A percentile compares a stretch with the other conserved stretches of the same genome.
phyloP scores from a whole-genome alignment of 2,888 invertebrate genomes.

The Machimus atricapillus region DNA sequence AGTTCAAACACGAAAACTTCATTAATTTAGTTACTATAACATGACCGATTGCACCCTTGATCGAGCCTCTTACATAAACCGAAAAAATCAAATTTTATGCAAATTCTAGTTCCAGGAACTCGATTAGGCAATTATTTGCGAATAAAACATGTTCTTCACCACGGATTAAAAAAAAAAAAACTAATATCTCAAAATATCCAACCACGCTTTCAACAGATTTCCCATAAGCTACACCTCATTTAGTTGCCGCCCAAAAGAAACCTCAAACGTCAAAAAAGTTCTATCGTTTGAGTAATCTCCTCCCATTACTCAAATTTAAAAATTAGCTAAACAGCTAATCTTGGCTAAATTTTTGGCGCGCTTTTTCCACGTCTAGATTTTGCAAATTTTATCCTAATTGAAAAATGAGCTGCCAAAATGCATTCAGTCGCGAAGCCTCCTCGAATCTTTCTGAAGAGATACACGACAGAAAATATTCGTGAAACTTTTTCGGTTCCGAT shows the following conservation, averaged over 20 bases:
- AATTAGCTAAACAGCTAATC: constrained; percentile 8
- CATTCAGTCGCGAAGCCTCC: neutral
- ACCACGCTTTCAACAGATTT: neutral
- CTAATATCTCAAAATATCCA: neutral
- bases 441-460: neutral
- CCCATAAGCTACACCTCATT: neutral
- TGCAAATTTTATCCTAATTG: constrained; percentile 9
- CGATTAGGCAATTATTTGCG: neutral
- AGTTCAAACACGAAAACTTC: neutral
- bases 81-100: neutral
- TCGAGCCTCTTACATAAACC: neutral
- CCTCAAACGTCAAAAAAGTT: neutral
- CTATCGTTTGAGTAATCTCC: constrained; percentile 8
- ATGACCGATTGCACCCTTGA: neutral
- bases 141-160: neutral
- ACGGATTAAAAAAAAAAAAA: neutral
- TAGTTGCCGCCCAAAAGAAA: neutral
- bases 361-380: neutral
- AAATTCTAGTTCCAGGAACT: neutral
- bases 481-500: neutral
- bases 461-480: neutral
- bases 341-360: neutral
- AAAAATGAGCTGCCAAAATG: constrained; percentile 27
- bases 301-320: constrained; percentile 18
- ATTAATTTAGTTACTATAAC: neutral